Base-by-base conservation (phyloP, 1,140 invertebrate genomes). In the Drosophila rhopaloa region DNA sequence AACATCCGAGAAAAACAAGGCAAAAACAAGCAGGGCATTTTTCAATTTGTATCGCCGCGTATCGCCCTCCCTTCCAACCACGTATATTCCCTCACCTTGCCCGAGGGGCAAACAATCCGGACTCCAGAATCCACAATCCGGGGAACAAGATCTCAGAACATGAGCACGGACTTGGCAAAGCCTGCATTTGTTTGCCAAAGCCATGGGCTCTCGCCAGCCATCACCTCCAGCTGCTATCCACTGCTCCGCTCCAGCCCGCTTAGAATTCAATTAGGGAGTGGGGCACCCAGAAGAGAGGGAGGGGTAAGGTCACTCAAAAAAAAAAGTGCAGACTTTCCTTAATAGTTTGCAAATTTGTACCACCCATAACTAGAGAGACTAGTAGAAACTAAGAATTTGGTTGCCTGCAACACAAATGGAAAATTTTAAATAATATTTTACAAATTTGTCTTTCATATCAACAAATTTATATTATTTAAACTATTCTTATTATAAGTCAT, bases 261-360 rank as follows among this genome's bases (percentile, higher is more conserved):
- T 81, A 73, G 80, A 83, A 83, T 83, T 83, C 80, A 83, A 83
- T 83, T 83, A 79, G 47, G 58, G 67, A 56, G 37, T 57, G 32
- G 38, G 43, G 38, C 19, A 16, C 2, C 24, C 5, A 5, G 16
- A 16, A 27, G 38, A 16, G 19, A 8, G 2, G 6, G 11, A 19
- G 10, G 2, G 2, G 13, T 10, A 29, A n/a, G 24, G 38, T n/a
- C 61, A 68, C 65, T 68, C 8, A n/a, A 46, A 41, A 53, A 67
- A 68, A 68, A 16, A 2, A 2, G 5, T 3, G 2, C 10, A 13
- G 0, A 8, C 1, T 8, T 13, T n/a, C 13, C 6, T 0, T n/a
- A 27, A n/a, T 48, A 9, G 1, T 4, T 4, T 1, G 24, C 29
- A 2, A 6, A 7, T 16, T 16, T 16, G 16, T 16, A 16, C 16